Evolutionary conservation across 2,797 vertebrate genomes (phyloP).

Genomic region (Valencia hispanica): DNA sequence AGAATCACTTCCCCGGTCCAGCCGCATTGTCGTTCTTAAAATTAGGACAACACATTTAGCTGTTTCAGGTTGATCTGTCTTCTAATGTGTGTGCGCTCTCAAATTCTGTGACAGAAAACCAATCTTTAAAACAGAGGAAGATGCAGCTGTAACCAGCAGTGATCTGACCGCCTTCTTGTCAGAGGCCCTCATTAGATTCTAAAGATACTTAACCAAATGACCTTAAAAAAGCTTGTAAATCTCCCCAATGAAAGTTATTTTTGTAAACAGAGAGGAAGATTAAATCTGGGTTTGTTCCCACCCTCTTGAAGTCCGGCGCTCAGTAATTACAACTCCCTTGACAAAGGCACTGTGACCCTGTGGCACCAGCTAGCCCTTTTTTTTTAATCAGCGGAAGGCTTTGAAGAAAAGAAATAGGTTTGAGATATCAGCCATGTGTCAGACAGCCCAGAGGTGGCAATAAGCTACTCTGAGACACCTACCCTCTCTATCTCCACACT

Average conservation of each 20-base stretch:
- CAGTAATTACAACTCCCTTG: conserved; percentile 73
- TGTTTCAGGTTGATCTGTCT: conserved; percentile 14
- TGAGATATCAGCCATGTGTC: conserved; percentile 52
- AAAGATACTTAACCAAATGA: conserved; percentile 56
- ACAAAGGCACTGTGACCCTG: conserved; percentile 70
- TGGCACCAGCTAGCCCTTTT: conserved; percentile 60
- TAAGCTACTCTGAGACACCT: conserved; percentile 41
- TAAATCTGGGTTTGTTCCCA: conserved; percentile 65
- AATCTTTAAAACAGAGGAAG: conserved; percentile 25
- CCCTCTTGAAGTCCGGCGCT: conserved; percentile 52
- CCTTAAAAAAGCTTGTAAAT: conserved; percentile 58
- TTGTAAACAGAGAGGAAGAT: conserved; percentile 49
- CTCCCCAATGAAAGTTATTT: conserved; percentile 61
- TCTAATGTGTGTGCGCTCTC: conserved; percentile 17
- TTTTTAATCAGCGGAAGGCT: conserved; percentile 66
- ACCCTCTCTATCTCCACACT: conserved; percentile 31
- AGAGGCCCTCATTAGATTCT: conserved; percentile 46
- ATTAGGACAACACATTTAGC: conserved; percentile 14
- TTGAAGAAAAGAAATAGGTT: conserved; percentile 62
- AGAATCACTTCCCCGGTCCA: conserved; percentile 12
- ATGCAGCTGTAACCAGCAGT: conserved; percentile 29
- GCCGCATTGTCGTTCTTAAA: conserved; percentile 15
- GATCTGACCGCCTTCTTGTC: conserved; percentile 40
- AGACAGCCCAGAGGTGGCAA: conserved; percentile 34
- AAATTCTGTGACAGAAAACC: conserved; percentile 31